Evolutionary conservation across 2,797 vertebrate species (phyloP).

Genomic region (Gymnothorax reevesii): DNA sequence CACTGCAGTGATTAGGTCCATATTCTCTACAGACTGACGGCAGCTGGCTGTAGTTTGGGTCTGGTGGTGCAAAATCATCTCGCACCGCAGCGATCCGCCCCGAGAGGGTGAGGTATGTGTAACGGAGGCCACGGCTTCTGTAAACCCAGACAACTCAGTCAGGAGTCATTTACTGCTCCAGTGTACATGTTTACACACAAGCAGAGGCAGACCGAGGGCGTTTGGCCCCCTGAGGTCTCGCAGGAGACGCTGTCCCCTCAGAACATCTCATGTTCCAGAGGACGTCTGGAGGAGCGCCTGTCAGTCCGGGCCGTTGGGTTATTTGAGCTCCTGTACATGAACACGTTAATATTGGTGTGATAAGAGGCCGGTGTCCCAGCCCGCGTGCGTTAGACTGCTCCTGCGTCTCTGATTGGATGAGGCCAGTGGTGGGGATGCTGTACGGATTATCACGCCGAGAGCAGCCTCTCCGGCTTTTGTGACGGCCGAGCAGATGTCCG

Average conservation of each 20-base stretch:
- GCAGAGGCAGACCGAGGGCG: too few relatives aligned
- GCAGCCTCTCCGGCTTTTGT: conserved; percentile 55
- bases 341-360: not conserved
- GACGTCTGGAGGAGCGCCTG: too few relatives aligned
- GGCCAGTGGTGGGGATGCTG: conserved; percentile 70
- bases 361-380: not conserved
- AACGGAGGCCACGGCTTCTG: not conserved
- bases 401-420: conserved; percentile 48
- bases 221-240: too few relatives aligned
- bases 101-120: too few relatives aligned
- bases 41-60: not conserved
- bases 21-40: not conserved
- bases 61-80: not conserved
- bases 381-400: too few relatives aligned
- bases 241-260: too few relatives aligned
- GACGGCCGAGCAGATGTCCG: conserved; percentile 56
- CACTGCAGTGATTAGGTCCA: too few relatives aligned
- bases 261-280: too few relatives aligned
- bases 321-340: too few relatives aligned
- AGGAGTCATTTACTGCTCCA: not conserved
- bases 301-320: too few relatives aligned
- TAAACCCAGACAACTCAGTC: not conserved
- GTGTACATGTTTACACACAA: not conserved
- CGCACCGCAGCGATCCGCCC: not conserved
- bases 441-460: conserved; percentile 70